These are phyloP conservation scores for Epistrophe eligans DNA, from an alignment of 2,888 invertebrate species.

Conservation along the genomic window DNA sequence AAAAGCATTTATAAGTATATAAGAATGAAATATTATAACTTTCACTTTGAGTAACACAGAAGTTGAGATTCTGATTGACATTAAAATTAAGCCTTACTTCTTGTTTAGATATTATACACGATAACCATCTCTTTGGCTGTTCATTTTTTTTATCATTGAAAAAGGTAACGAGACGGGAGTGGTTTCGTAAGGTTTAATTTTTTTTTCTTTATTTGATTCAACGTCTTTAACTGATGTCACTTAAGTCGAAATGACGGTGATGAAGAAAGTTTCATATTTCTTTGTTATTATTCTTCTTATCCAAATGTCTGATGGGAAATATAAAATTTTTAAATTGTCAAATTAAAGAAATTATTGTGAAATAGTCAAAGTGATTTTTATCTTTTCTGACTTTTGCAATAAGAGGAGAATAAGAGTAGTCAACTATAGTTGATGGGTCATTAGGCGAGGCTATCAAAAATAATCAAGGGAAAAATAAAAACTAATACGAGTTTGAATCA, in stretches of 20 bases:
- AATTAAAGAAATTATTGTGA: constrained; percentile 28
- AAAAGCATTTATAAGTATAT: background rate
- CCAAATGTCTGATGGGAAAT: background rate
- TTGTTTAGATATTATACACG: background rate
- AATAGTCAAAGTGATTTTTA: constrained; percentile 10
- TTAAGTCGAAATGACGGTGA: background rate
- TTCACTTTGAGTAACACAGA: constrained; percentile 16
- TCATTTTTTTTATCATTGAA: constrained; percentile 1
- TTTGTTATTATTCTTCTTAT: background rate
- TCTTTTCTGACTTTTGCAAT: background rate
- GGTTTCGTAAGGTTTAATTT: constrained; percentile 5
- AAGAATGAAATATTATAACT: constrained; percentile 6
- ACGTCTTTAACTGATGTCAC: background rate
- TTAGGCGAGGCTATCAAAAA: no score
- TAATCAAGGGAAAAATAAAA: no score
- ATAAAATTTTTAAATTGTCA: constrained; percentile 8
- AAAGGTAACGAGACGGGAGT: constrained; percentile 27
- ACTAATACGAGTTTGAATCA: no score
- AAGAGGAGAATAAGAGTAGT: no score
- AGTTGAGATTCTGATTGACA: constrained; percentile 37
- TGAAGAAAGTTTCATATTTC: constrained; percentile 59
- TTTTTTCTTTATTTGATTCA: background rate
- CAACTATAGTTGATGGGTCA: background rate
- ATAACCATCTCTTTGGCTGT: constrained; percentile 24
- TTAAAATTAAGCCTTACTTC: constrained; percentile 28